Evolutionary conservation across 1,140 invertebrate genomes (phyloP).

Genomic region (Apis cerana): DNA sequence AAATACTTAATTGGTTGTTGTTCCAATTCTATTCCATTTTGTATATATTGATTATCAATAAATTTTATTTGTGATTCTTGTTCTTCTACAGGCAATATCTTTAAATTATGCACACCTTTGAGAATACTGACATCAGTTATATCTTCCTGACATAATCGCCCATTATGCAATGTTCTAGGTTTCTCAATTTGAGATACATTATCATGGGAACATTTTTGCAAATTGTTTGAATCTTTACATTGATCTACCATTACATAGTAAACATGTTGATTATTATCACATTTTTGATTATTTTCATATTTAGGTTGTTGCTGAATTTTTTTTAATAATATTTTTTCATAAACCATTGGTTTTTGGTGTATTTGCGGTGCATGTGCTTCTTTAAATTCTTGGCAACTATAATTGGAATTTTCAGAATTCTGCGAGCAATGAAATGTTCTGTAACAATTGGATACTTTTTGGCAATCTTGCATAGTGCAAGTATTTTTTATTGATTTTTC

Average conservation of each 20-base stretch:
- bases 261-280: neutral
- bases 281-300: neutral
- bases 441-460: neutral
- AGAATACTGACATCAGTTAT: neutral
- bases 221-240: neutral
- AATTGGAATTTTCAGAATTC: neutral
- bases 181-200: neutral
- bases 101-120: constrained; percentile 22
- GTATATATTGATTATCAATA: neutral
- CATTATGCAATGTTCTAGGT: neutral
- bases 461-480: neutral
- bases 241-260: constrained; percentile 14
- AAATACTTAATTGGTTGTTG: constrained; percentile 30
- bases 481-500: neutral
- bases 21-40: neutral
- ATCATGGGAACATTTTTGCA: neutral
- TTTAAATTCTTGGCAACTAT: neutral
- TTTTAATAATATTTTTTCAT: neutral
- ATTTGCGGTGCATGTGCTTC: neutral
- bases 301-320: neutral
- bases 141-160: neutral
- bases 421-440: neutral
- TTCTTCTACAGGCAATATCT: constrained; percentile 4
- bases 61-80: neutral
- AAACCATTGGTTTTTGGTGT: neutral